Conservation (phyloP, 2,797 vertebrate genomes). For the Lophotriccus pileatus region DNA sequence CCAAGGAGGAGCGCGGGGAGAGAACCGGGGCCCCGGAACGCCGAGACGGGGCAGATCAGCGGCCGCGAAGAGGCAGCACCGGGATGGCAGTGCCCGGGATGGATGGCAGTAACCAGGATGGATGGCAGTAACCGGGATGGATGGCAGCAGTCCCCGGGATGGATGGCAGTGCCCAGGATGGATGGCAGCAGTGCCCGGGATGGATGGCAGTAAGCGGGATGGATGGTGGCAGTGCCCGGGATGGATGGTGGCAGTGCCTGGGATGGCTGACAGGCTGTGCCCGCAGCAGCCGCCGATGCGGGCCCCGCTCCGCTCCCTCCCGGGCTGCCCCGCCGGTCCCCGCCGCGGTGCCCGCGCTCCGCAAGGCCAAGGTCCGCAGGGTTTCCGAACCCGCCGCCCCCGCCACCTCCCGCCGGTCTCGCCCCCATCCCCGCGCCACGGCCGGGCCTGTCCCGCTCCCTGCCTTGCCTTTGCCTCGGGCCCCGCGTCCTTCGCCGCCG, state of each 20-base stretch:
- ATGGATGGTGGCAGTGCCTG: background rate
- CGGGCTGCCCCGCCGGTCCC: background rate
- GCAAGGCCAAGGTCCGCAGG: background rate
- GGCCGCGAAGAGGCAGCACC: background rate
- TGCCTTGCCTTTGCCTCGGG: background rate
- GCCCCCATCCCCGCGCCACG: background rate
- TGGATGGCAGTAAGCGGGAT: background rate
- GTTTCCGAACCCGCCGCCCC: too few species aligned
- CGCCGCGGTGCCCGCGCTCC: background rate
- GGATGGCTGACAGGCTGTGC: background rate
- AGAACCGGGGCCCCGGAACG: background rate
- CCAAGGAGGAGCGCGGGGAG: background rate
- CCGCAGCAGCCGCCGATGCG: background rate
- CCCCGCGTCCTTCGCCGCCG: background rate
- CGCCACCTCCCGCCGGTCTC: background rate
- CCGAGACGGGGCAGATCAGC: background rate
- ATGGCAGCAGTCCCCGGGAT: background rate
- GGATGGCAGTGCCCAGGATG: background rate
- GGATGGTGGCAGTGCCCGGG: too few species aligned
- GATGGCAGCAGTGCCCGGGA: background rate
- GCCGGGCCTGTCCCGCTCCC: background rate
- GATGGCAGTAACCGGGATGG: background rate
- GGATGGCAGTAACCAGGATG: background rate
- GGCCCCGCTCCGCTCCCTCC: background rate
- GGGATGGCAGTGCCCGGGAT: background rate